phyloP scores from a whole-genome alignment of 2,888 invertebrate species.

The Catocala sponsa region DNA sequence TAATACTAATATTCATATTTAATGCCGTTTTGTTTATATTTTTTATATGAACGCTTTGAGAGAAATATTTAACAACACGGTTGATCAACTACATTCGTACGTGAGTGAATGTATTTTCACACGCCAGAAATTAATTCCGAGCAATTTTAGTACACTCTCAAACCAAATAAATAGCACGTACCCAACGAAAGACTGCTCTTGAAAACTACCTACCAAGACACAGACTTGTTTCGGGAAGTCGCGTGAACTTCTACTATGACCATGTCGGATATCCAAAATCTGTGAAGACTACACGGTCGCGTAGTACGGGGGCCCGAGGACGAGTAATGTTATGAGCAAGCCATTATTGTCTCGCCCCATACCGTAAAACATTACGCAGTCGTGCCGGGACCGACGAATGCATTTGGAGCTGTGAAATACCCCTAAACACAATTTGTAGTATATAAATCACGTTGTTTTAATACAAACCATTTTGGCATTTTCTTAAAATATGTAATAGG shows the following conservation, averaged over 20 bases:
- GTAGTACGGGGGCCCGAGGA: conserved; percentile 79
- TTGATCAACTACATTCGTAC: conserved; percentile 46
- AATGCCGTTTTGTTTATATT: conserved; percentile 34
- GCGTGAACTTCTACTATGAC: conserved; percentile 44
- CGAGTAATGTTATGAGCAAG: conserved; percentile 88
- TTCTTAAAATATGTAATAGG: conserved; percentile 15
- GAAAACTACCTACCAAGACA: conserved; percentile 69
- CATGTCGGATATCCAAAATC: conserved; percentile 60
- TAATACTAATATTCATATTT: conserved; percentile 29
- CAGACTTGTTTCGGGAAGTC: conserved; percentile 30
- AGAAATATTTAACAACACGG: conserved; percentile 35
- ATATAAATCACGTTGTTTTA: conserved; percentile 38
- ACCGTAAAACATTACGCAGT: conserved; percentile 88
- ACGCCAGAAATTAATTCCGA: conserved; percentile 64
- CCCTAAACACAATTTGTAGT: conserved; percentile 48
- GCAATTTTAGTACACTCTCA: conserved; percentile 70
- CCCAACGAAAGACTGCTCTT: conserved; percentile 69
- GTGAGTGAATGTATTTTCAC: conserved; percentile 61
- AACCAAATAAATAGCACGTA: conserved; percentile 73
- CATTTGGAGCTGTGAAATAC: conserved; percentile 78
- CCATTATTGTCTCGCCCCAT: conserved; percentile 88
- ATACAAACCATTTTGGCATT: conserved; percentile 33
- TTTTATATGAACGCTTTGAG: conserved; percentile 41
- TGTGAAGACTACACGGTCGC: conserved; percentile 66
- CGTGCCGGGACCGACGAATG: conserved; percentile 74